Conservation (phyloP, 2,888 invertebrate genomes). For the Tinea pellionella region DNA sequence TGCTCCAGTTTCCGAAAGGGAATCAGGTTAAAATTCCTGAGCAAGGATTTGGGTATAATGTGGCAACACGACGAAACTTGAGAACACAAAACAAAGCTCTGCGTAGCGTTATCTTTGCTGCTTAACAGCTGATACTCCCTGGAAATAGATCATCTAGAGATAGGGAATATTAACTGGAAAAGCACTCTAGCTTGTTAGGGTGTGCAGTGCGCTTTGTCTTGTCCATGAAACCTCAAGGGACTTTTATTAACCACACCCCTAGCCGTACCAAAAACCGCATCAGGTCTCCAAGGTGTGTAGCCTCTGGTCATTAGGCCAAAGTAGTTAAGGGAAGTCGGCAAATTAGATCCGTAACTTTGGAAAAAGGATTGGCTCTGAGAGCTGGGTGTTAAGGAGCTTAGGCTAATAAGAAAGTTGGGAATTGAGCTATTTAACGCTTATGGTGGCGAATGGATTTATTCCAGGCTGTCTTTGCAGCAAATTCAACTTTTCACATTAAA, state of each 20-base stretch:
- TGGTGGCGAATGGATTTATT: slow-evolving; percentile 22
- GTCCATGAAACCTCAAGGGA: slow-evolving; percentile 42
- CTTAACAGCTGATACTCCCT: slow-evolving; percentile 58
- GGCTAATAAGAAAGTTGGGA: slow-evolving; percentile 49
- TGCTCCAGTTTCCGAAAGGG: slow-evolving; percentile 57
- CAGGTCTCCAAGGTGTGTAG: slow-evolving; percentile 80
- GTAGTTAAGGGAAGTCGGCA: slow-evolving; percentile 78
- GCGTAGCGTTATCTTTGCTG: slow-evolving; percentile 50
- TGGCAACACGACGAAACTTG: slow-evolving; percentile 60
- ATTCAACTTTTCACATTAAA: slow-evolving; percentile 32
- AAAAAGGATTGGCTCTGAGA: slow-evolving; percentile 81
- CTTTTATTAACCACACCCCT: slow-evolving; percentile 37
- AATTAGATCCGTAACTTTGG: slow-evolving; percentile 75
- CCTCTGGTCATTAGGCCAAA: slow-evolving; percentile 76
- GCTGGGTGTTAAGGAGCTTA: slow-evolving; percentile 41
- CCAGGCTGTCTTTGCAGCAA: slow-evolving; percentile 21
- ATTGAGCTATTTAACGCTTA: slow-evolving; percentile 40
- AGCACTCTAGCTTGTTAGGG: slow-evolving; percentile 30
- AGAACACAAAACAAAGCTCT: slow-evolving; percentile 66
- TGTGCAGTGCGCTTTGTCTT: slow-evolving; percentile 36
- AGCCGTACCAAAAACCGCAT: slow-evolving; percentile 78
- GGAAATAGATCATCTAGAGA: slow-evolving; percentile 62
- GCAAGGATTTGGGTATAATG: slow-evolving; percentile 63
- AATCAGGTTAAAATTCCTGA: slow-evolving; percentile 71
- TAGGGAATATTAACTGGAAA: slow-evolving; percentile 54